phyloP scores from a whole-genome alignment of 2,797 vertebrate genomes.

The Sorex maritimensis region DNA sequence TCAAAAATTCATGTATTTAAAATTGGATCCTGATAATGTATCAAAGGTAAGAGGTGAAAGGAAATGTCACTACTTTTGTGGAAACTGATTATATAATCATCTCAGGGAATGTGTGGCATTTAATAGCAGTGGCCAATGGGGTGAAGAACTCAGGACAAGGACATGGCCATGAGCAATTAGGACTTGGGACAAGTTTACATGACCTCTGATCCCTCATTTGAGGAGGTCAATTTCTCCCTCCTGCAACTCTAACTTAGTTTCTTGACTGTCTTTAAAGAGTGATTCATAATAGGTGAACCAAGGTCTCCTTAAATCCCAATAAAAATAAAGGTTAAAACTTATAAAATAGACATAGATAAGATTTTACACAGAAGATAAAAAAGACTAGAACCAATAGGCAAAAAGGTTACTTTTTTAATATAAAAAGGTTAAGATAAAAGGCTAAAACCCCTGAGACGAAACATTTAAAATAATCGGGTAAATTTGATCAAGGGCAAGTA shows the following conservation, averaged over 20 bases:
- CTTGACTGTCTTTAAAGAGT: constrained; percentile 50
- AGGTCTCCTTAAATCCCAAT: constrained; percentile 70
- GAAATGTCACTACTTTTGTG: background rate
- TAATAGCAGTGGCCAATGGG: background rate
- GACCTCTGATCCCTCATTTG: constrained; percentile 9
- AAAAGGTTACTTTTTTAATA: constrained; percentile 80
- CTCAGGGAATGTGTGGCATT: background rate
- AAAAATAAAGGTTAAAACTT: constrained; percentile 80
- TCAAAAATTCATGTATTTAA: constrained; percentile 22
- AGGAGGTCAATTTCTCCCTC: background rate
- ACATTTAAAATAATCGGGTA: constrained; percentile 72
- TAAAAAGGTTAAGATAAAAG: constrained; percentile 78
- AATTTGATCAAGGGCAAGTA: constrained; percentile 71
- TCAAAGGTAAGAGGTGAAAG: constrained; percentile 10
- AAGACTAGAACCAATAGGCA: constrained; percentile 64
- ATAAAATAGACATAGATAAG: constrained; percentile 74
- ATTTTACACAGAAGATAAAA: constrained; percentile 75
- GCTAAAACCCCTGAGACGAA: constrained; percentile 76
- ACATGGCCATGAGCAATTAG: too few relatives aligned
- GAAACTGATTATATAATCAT: background rate
- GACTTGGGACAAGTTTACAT: background rate
- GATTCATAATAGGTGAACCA: constrained; percentile 65
- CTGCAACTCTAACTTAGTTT: background rate
- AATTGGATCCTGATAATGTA: background rate
- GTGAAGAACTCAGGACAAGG: background rate